Evolutionary conservation across 2,888 invertebrate species (phyloP).

Genomic region (Tipula confusa): DNA sequence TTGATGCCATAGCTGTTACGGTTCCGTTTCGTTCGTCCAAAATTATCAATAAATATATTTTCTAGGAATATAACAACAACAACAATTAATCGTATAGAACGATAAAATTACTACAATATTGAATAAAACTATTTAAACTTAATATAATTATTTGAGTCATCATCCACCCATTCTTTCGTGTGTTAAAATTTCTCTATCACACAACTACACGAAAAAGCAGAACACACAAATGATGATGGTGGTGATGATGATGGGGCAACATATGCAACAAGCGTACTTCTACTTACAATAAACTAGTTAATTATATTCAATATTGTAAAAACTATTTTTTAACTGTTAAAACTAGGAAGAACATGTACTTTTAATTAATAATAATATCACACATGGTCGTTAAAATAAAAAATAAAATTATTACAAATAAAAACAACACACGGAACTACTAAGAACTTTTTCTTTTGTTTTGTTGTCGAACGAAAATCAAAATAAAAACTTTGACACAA

Average conservation of each 20-base stretch:
- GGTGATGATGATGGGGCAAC: neutral
- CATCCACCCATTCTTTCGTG: neutral
- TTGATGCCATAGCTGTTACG: neutral
- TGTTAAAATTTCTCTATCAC: neutral
- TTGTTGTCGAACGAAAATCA: neutral
- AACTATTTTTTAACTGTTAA: neutral
- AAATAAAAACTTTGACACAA: constrained; percentile 25
- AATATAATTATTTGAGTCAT: neutral
- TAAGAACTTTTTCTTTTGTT: neutral
- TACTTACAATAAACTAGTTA: neutral
- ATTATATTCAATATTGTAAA: neutral
- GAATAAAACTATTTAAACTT: neutral
- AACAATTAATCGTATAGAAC: neutral
- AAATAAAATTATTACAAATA: neutral
- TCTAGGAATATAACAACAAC: neutral
- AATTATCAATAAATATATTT: neutral
- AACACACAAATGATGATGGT: neutral
- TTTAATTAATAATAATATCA: constrained; percentile 20
- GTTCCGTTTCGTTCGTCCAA: neutral
- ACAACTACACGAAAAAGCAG: neutral
- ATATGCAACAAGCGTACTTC: neutral
- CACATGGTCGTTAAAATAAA: constrained; percentile 12
- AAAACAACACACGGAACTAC: neutral
- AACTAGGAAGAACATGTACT: constrained; percentile 6
- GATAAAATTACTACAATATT: neutral